Percentiles rank a stretch among this genome's conserved stretches.
These are phyloP conservation scores for Nymphalis c-album DNA, from an alignment of 2,888 invertebrate species.

Conservation along the genomic window DNA sequence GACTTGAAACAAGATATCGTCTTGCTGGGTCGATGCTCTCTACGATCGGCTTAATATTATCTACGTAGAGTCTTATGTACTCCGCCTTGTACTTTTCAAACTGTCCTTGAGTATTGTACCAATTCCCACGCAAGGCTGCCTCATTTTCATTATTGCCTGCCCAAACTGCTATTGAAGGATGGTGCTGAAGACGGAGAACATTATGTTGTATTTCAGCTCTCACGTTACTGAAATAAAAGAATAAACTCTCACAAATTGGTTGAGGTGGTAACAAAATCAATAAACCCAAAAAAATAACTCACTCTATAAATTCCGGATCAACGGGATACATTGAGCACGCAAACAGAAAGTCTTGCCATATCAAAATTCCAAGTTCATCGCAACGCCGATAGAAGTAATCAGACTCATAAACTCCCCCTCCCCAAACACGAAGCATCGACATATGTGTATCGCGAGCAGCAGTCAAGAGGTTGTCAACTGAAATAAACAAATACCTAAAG, in stretches of 20 bases:
- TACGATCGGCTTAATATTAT: conserved; percentile 86
- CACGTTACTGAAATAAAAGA: conserved; percentile 82
- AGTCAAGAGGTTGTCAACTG: conserved; percentile 83
- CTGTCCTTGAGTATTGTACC: conserved; percentile 84
- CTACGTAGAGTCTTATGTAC: conserved; percentile 91
- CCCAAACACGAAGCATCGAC: conserved; percentile 98
- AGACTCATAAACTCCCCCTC: conserved; percentile 97
- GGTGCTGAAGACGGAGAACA: conserved; percentile 89
- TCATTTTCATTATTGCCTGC: conserved; percentile 99
- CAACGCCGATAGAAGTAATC: conserved; percentile 93
- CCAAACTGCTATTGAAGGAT: conserved; percentile 93
- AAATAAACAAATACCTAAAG: neutral
- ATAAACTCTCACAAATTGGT: neutral
- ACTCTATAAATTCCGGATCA: conserved; percentile 85
- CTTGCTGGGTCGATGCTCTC: conserved; percentile 82
- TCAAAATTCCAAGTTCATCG: conserved; percentile 93
- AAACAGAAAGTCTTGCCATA: conserved; percentile 99
- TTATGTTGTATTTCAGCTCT: conserved; percentile 89
- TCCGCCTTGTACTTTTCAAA: conserved; percentile 85
- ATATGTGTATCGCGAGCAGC: conserved; percentile 90
- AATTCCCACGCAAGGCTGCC: conserved; percentile 90
- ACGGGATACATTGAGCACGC: conserved; percentile 97
- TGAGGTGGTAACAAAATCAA: neutral
- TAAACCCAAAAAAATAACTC: conserved; percentile 41
- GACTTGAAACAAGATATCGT: conserved; percentile 92